Conservation (phyloP, 2,797 vertebrate genomes). For the Hapalemur alaotrensis region DNA sequence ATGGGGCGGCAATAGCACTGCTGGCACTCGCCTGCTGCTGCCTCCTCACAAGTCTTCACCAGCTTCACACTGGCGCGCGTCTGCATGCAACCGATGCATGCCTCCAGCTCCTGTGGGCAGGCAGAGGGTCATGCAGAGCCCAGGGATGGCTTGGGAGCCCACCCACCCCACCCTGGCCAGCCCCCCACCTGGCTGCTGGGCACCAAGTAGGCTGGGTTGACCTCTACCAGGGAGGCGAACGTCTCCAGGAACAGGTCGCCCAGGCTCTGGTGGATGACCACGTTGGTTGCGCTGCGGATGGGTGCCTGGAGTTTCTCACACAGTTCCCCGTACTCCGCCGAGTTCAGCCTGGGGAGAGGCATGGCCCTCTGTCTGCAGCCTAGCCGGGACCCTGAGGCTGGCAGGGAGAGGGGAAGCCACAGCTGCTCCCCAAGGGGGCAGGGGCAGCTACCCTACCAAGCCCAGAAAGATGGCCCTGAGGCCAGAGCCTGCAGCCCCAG, state of each 20-base stretch:
- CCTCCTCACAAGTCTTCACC: slow-evolving; percentile 89
- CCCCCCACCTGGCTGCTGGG: slow-evolving; percentile 84
- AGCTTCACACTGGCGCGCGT: slow-evolving; percentile 90
- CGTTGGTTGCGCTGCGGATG: slow-evolving; percentile 91
- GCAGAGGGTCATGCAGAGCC: not conserved
- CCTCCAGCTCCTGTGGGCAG: slow-evolving; percentile 90
- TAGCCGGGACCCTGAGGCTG: too few relatives aligned
- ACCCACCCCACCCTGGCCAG: not conserved
- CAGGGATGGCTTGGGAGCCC: not conserved
- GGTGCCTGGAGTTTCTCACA: slow-evolving; percentile 93
- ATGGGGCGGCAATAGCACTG: slow-evolving; percentile 95
- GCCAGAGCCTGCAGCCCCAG: not conserved
- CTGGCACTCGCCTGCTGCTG: slow-evolving; percentile 88
- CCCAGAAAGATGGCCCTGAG: not conserved
- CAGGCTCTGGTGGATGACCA: slow-evolving; percentile 95
- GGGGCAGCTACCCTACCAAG: not conserved
- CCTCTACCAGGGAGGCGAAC: slow-evolving; percentile 91
- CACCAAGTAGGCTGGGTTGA: slow-evolving; percentile 87
- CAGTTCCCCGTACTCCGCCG: slow-evolving; percentile 93
- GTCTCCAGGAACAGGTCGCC: slow-evolving; percentile 96
- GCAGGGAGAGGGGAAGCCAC: not conserved
- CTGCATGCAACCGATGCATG: slow-evolving; percentile 97
- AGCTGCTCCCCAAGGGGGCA: not conserved
- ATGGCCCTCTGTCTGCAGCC: not conserved
- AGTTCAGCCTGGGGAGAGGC: slow-evolving; percentile 89